These are phyloP conservation scores for Periparus ater DNA, from an alignment of 2,797 vertebrate species.

Conservation along the genomic window DNA sequence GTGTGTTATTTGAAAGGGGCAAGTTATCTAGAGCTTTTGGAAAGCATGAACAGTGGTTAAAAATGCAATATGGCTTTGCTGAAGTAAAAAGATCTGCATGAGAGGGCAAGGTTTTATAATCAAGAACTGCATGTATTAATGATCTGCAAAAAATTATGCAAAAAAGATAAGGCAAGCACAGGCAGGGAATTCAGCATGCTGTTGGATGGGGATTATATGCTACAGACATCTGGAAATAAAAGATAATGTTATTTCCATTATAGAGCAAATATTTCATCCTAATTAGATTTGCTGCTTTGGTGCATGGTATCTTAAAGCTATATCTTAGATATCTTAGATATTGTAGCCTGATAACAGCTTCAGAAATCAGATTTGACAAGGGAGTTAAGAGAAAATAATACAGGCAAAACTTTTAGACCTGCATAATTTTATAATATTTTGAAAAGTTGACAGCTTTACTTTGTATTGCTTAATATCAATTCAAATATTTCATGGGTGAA, in stretches of 20 bases:
- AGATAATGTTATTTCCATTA: neutral
- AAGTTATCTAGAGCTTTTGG: neutral
- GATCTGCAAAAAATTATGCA: neutral
- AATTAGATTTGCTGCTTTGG: neutral
- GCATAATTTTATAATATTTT: neutral
- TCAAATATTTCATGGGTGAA: neutral
- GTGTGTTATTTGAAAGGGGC: constrained; percentile 4
- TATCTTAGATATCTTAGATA: neutral
- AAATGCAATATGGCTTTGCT: neutral
- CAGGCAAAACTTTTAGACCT: neutral
- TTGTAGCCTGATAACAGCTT: neutral
- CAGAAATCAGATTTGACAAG: neutral
- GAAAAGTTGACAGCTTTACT: neutral
- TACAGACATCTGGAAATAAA: neutral
- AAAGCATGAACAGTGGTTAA: neutral
- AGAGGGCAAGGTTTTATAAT: neutral
- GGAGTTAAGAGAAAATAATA: neutral
- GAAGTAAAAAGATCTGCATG: neutral
- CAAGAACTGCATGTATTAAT: neutral
- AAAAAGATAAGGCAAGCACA: neutral
- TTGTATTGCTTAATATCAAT: neutral
- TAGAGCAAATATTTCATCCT: neutral
- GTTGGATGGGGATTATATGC: neutral
- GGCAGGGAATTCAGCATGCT: constrained; percentile 27
- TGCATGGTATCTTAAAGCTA: neutral